These are phyloP conservation scores for Copidosoma aretas DNA, from an alignment of 2,888 invertebrate genomes.

Conservation along the genomic window DNA sequence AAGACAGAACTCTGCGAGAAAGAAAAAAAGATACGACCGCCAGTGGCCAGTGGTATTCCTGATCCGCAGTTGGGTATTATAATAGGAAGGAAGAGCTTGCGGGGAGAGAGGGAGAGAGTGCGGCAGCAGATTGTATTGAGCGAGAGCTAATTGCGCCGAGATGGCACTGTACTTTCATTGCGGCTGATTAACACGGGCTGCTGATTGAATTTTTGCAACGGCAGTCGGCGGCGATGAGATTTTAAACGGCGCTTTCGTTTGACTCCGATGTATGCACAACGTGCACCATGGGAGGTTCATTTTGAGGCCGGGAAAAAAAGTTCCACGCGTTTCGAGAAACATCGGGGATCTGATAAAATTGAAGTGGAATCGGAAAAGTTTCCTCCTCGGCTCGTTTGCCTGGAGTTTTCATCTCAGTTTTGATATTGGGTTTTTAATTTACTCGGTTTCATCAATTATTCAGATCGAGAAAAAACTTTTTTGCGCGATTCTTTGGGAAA, in stretches of 20 bases:
- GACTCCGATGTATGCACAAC: too few relatives aligned
- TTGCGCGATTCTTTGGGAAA: not conserved
- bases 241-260: not conserved
- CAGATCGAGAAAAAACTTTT: too few relatives aligned
- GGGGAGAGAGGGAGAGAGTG: too few relatives aligned
- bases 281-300: too few relatives aligned
- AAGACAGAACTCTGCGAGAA: not conserved
- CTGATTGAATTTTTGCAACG: constrained; percentile 48
- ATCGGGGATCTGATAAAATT: not conserved
- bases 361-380: not conserved
- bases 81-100: not conserved
- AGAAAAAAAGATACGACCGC: not conserved
- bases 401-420: too few relatives aligned
- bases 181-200: constrained; percentile 53
- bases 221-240: not conserved
- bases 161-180: constrained; percentile 38
- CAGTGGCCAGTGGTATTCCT: constrained; percentile 28
- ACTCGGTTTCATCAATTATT: too few relatives aligned
- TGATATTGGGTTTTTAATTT: too few relatives aligned
- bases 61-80: constrained; percentile 48
- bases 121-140: constrained; percentile 25
- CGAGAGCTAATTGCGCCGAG: constrained; percentile 53
- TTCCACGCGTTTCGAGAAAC: not conserved
- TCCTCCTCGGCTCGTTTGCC: not conserved
- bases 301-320: not conserved